Base-by-base conservation (phyloP, 2,888 invertebrate species). In the Eupithecia insigniata region DNA sequence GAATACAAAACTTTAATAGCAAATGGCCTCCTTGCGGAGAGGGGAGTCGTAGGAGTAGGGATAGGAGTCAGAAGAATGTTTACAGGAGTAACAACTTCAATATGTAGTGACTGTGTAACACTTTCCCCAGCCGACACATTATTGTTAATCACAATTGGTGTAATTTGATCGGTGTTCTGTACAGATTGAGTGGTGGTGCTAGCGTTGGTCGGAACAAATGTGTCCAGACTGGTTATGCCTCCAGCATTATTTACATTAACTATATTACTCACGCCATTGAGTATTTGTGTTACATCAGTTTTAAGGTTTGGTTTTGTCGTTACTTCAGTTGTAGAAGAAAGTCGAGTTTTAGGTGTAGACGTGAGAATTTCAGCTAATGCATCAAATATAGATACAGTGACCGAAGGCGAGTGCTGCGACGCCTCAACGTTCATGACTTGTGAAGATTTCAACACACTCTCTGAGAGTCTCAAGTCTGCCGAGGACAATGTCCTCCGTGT, bases 341-440 rank as follows among this genome's bases (percentile, higher is more conserved):
- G 85, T 85, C 90, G 89, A 81, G 90, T 85, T 91, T 88, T 92
- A 78, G 93, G 92, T 87, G 94, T 94, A 67, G 94, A 94, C 79
- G 94, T 94, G 80, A 95, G 92, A 84, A 95, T 94, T 79, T 95
- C 95, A 85, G 95, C 94, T 87, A 95, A 85, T 86, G 95, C 95
- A 89, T 95, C 95, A 81, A 94, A 95, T 81, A 95, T 95, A 75
- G 95, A 95, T 82, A 95, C 92, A 79, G 95, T 95, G 81, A 95
- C 95, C 82, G 95, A 95, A 78, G 94, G 93, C 82, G 95, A 95
- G 84, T 95, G 94, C 78, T 95, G 90, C 83, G 94, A 93, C 74
- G 95, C 95, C 86, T 95, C 95, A 85, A 95, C 95, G 83, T 93
- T 94, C 89, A 95, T 92, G 74, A 93, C 84, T 79, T 92, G 94